Conservation (phyloP, 1,140 invertebrate species). For the Drosophila melanica region DNA sequence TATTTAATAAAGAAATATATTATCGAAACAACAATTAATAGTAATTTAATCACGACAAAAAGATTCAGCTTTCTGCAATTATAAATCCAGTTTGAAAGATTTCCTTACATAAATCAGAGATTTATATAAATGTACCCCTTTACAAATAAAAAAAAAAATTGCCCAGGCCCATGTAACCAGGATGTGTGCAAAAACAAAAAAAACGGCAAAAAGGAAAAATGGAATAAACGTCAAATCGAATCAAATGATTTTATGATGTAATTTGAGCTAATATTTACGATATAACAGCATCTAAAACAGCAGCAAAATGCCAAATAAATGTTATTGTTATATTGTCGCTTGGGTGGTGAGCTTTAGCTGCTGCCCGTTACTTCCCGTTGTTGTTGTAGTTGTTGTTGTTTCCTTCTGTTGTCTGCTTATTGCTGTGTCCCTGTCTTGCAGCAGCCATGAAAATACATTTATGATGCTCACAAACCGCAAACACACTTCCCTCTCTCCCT, state of each 20-base stretch:
- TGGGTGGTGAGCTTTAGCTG: conserved; percentile 66
- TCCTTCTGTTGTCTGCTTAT: background rate
- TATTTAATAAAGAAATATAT: too few relatives aligned
- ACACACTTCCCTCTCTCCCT: background rate
- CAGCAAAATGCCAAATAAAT: conserved; percentile 84
- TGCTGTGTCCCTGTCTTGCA: conserved; percentile 24
- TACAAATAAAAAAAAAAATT: conserved; percentile 32
- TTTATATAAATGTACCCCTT: conserved; percentile 3
- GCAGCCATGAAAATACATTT: conserved; percentile 54
- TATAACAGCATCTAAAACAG: conserved; percentile 83
- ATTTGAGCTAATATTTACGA: conserved; percentile 84
- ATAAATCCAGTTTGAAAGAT: too few relatives aligned
- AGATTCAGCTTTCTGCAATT: too few relatives aligned
- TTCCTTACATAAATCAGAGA: conserved; percentile 8
- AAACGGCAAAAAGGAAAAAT: conserved; percentile 38
- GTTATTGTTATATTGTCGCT: conserved; percentile 84
- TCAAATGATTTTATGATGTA: conserved; percentile 84
- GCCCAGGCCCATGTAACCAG: conserved; percentile 8
- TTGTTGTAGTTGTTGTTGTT: conserved; percentile 24
- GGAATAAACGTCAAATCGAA: conserved; percentile 84
- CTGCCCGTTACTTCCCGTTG: conserved; percentile 2
- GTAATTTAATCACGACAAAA: too few relatives aligned
- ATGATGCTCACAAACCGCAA: conserved; percentile 57
- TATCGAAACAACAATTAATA: too few relatives aligned
- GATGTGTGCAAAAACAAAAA: conserved; percentile 7